These are phyloP conservation scores for Dicrurus megarhynchus DNA, from an alignment of 2,113 vertebrate species.

Conservation along the genomic window DNA sequence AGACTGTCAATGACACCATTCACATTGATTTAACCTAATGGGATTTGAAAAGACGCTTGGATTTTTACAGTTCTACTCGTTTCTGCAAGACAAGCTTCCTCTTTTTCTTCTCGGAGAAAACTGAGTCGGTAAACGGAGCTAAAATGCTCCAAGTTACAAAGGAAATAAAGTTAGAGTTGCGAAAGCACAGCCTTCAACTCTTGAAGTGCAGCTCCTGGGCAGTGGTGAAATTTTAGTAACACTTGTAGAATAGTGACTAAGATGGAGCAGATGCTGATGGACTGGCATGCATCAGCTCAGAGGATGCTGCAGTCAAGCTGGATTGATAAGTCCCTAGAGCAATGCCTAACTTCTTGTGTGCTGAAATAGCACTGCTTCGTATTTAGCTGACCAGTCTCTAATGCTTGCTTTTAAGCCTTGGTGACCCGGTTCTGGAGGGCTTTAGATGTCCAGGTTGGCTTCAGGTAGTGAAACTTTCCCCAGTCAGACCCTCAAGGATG, in stretches of 20 bases:
- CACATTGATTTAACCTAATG: not conserved
- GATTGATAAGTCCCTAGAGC: not conserved
- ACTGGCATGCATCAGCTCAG: not conserved
- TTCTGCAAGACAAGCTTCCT: not conserved
- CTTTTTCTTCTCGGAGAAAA: conserved; percentile 19
- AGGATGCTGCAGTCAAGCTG: not conserved
- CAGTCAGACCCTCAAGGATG: not conserved
- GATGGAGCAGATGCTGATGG: not conserved
- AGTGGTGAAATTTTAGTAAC: not conserved
- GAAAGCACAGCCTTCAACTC: not conserved
- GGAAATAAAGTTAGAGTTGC: not conserved
- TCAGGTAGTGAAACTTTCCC: not conserved
- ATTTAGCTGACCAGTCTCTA: not conserved
- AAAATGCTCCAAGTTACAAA: not conserved
- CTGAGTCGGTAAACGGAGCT: not conserved
- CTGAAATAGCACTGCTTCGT: not conserved
- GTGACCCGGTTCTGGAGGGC: not conserved
- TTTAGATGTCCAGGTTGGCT: not conserved
- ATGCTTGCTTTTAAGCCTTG: not conserved
- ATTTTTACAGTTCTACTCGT: not conserved
- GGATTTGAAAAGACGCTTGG: not conserved
- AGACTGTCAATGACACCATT: fast-evolving
- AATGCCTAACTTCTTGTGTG: not conserved
- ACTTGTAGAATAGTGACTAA: not conserved
- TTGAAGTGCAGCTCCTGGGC: not conserved